A percentile compares a stretch with the other conserved stretches of the same genome.
Conservation (phyloP, 1,140 invertebrate genomes). For the Cylas formicarius region DNA sequence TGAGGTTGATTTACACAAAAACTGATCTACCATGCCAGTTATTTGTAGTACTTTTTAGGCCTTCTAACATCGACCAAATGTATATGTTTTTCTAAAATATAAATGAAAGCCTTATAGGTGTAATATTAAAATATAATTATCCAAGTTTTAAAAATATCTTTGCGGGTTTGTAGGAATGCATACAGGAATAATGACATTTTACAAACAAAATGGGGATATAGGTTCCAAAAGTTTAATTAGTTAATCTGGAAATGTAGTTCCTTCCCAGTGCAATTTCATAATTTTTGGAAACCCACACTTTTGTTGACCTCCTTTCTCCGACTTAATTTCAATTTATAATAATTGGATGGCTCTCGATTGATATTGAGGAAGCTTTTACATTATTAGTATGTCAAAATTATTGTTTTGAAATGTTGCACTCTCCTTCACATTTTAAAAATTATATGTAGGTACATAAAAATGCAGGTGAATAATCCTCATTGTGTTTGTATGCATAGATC, state of each 20-base stretch:
- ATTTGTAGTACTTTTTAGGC: slow-evolving; percentile 15
- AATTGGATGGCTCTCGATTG: too few species aligned
- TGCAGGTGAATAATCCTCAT: not conserved
- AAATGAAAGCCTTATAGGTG: slow-evolving; percentile 16
- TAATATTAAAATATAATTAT: slow-evolving; percentile 15
- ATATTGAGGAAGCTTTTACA: too few species aligned
- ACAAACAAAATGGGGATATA: too few species aligned
- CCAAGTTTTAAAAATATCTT: slow-evolving; percentile 7
- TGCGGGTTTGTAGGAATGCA: too few species aligned
- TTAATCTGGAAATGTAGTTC: too few species aligned
- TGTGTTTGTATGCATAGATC: not conserved
- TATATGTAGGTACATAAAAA: not conserved
- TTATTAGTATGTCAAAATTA: slow-evolving; percentile 12
- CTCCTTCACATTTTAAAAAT: not conserved
- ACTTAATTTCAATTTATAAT: too few species aligned
- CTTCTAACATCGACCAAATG: slow-evolving; percentile 17
- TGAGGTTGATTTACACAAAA: slow-evolving; percentile 1
- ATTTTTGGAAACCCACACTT: too few species aligned
- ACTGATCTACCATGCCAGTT: too few species aligned
- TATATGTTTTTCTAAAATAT: slow-evolving; percentile 11
- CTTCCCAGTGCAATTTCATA: too few species aligned
- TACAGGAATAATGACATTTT: too few species aligned
- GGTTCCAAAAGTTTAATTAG: too few species aligned
- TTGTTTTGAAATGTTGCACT: slow-evolving; percentile 3
- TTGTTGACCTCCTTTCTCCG: too few species aligned